Conservation (phyloP, 2,888 invertebrate genomes). For the Drymonia ruficornis region DNA sequence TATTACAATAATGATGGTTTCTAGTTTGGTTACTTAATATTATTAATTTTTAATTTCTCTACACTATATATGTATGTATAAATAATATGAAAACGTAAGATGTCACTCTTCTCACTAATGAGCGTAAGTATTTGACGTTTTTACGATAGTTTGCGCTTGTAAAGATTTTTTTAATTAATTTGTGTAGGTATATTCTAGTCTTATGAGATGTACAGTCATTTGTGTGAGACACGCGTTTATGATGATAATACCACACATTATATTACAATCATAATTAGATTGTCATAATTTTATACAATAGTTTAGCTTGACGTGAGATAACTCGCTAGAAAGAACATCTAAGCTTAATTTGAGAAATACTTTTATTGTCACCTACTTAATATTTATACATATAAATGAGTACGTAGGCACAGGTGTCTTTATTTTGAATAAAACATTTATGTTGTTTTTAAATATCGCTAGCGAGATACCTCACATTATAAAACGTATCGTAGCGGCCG, state of each 20-base stretch:
- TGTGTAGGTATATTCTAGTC: constrained; percentile 59
- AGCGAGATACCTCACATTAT: background rate
- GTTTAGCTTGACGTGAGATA: background rate
- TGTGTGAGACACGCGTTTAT: constrained; percentile 33
- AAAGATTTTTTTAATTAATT: constrained; percentile 24
- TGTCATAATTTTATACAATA: background rate
- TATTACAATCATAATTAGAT: background rate
- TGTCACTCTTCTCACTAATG: background rate
- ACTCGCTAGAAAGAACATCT: background rate
- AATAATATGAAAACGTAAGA: background rate
- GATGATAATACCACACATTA: constrained; percentile 20
- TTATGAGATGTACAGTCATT: constrained; percentile 42
- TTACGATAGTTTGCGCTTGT: constrained; percentile 29
- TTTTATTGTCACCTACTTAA: too few species aligned
- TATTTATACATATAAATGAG: too few species aligned
- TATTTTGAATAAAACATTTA: too few species aligned
- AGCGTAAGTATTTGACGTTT: constrained; percentile 17
- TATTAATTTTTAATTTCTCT: too few species aligned
- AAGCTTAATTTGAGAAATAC: too few species aligned
- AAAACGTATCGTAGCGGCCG: too few species aligned
- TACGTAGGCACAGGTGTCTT: too few species aligned
- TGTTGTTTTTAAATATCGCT: background rate
- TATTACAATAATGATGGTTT: too few species aligned
- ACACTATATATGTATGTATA: too few species aligned
- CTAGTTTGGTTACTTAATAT: too few species aligned